A percentile compares a stretch with the other conserved stretches of the same genome.
phyloP scores from a whole-genome alignment of 2,888 invertebrate species.

The Eubasilissa splendida region DNA sequence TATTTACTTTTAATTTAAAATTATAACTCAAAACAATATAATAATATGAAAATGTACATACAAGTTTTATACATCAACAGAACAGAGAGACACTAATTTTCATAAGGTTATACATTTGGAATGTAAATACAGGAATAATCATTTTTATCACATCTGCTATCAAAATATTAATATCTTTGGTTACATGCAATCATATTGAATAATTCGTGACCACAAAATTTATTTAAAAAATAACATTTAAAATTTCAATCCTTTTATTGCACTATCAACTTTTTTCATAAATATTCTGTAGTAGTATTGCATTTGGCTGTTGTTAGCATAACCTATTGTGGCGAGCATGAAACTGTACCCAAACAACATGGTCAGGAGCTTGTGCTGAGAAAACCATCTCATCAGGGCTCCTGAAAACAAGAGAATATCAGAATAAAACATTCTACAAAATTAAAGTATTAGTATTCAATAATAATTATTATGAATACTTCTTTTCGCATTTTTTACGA shows the following conservation, averaged over 20 bases:
- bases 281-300: conserved; percentile 76
- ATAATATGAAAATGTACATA: too few relatives aligned
- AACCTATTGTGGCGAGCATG: conserved; percentile 76
- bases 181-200: not conserved
- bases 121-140: not conserved
- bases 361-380: conserved; percentile 75
- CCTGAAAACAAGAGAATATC: conserved; percentile 62
- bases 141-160: not conserved
- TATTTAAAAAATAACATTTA: not conserved
- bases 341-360: conserved; percentile 77
- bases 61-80: too few relatives aligned
- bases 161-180: conserved; percentile 4
- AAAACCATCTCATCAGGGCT: conserved; percentile 73
- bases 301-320: conserved; percentile 76
- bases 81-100: not conserved
- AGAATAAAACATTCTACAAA: not conserved
- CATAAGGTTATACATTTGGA: not conserved
- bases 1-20: too few relatives aligned
- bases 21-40: too few relatives aligned
- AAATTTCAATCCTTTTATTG: conserved; percentile 36
- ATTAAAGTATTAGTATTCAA: too few relatives aligned
- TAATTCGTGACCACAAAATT: conserved; percentile 2
- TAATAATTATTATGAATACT: too few relatives aligned
- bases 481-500: too few relatives aligned
- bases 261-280: conserved; percentile 63